Base-by-base conservation (phyloP, 2,113 vertebrate genomes). In the Myiozetetes cayanensis region DNA sequence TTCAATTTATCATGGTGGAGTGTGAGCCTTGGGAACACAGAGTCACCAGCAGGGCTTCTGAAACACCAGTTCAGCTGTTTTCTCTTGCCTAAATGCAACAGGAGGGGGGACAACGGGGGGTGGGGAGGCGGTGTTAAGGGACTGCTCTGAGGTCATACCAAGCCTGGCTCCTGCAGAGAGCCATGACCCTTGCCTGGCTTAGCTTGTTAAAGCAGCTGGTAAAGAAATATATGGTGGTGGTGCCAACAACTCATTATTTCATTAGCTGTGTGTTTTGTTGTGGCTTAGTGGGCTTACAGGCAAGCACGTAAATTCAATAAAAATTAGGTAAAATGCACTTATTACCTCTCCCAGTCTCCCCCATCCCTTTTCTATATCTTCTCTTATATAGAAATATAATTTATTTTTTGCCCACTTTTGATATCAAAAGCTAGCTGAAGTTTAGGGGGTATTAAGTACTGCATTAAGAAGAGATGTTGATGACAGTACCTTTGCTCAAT, bases 31-130 rank as follows among this genome's bases (percentile, higher is more conserved):
- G 35, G 30, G 33, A 74, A 3, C 21, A 9, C 21, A 4, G 35
- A 37, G 39, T 14, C 11, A 35, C 10, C 23, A 6, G 14, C 44
- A 11, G 46, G 46, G 52, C 41, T 92, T 1, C 2, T 10, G 78
- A 39, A 76, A 37, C 27, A 14, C 19, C 0, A 1, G 2, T 41
- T 46, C 47, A 11, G 53, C n/a, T 23, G 27, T 9, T 37, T 49
- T 43, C 37, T 61, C 43, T 56, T 4, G 6, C 30, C 8, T 4
- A 7, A 23, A 24, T 15, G 46, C 22, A 4, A 0, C 3, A 17
- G 17, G 14, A 30, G 28, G 31, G 62, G 41, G 8, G 30, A 19
- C 23, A 14, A 30, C 0, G 5, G 20, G 4, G 22, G 4, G 18
- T 3, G 35, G 22, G 33, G 25, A 8, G 7, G 49, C n/a, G 28